Base-by-base conservation (phyloP, 1,140 invertebrate species). In the Cyclina sinensis region DNA sequence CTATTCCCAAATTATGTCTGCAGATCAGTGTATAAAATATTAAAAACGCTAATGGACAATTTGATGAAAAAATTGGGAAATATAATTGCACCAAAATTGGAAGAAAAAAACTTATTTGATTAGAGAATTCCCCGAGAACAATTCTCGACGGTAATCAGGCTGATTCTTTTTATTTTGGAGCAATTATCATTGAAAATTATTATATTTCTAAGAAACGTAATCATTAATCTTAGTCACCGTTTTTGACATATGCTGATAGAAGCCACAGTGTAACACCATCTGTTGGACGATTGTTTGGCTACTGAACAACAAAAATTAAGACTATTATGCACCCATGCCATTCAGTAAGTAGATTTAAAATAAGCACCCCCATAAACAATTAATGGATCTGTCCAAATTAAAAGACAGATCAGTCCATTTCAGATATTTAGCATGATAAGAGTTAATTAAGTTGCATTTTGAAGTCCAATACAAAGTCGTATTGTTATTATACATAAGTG, bases 1-100 rank as follows among this genome's bases (percentile, higher is more conserved):
- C 73, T 87, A 87, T 87, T 80, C 76, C 85, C 85, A 68, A 87
- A 79, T 87, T 80, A 62, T 87, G 85, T 79, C 85, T 79, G 43
- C 59, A 43, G 35, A 70, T 73, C 32, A 84, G 43, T 51, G 43
- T 70, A 84, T 84, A 70, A 84, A 84, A 84, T 84, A 84, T 73
- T 84, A 73, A 73, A 84, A 84, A 84, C 68, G 74, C 68, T 84
- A 84, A 84, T 84, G 82, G 62, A 84, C 24, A 37, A 48, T 74
- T 84, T 68, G 62, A 84, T 74, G 27, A 51, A 54, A 54, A 43
- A 84, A n/a, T 84, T 21, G 37, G 39, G 68, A 74, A 48, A 54
- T 35, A 46, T 70, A 84, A 70, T 84, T 54, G 59, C 62, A 82
- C n/a, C 30, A 37, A 43, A 84, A 84, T 73, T 84, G 39, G 54